Conservation (phyloP, 2,888 invertebrate species). For the Nomada fucata region DNA sequence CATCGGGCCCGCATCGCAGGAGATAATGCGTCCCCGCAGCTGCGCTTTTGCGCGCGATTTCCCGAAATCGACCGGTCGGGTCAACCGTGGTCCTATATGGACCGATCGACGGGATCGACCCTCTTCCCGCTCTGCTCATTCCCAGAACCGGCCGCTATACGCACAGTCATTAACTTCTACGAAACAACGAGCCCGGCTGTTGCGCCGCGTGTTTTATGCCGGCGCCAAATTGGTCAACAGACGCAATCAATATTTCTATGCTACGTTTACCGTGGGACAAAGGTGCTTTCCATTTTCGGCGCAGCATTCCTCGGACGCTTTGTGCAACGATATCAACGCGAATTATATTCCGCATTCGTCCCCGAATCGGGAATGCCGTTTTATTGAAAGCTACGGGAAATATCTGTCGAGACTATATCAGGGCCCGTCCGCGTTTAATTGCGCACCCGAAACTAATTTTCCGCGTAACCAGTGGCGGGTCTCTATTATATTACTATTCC, state of each 20-base stretch:
- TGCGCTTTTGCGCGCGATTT: slow-evolving; percentile 31
- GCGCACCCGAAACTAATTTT: too few species aligned
- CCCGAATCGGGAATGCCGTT: too few species aligned
- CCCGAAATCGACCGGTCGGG: slow-evolving; percentile 12
- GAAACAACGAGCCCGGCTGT: background rate
- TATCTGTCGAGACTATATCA: too few species aligned
- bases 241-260: background rate
- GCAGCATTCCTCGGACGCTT: background rate
- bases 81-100: background rate
- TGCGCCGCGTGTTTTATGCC: background rate
- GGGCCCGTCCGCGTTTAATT: too few species aligned
- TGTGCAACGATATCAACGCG: background rate
- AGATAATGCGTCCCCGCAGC: slow-evolving; percentile 40
- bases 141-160: background rate
- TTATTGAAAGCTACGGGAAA: too few species aligned
- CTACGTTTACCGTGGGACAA: background rate
- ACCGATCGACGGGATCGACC: slow-evolving; percentile 16
- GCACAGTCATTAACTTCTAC: background rate
- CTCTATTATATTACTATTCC: too few species aligned
- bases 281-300: background rate
- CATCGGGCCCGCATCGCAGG: slow-evolving; percentile 20
- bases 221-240: background rate
- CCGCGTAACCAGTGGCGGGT: too few species aligned
- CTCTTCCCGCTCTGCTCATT: slow-evolving; percentile 3
- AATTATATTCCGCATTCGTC: too few species aligned